Conservation (phyloP, 2,797 vertebrate genomes). For the Spinibarbus caldwelli region DNA sequence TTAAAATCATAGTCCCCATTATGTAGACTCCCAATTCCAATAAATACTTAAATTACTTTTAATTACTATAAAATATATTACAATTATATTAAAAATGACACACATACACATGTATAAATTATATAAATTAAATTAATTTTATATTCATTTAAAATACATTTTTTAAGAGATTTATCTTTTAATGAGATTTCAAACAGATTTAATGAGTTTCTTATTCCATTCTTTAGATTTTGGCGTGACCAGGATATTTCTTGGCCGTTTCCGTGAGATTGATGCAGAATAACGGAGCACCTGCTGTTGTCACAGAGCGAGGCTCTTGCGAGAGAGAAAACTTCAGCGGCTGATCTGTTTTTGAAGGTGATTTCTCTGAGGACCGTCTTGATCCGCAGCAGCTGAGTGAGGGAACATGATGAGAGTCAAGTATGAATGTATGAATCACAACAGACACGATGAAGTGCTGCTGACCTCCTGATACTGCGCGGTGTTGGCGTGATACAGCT, state of each 20-base stretch:
- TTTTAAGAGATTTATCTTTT: neutral
- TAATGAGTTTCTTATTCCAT: neutral
- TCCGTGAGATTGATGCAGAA: neutral
- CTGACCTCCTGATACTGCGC: conserved; percentile 77
- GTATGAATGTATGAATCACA: neutral
- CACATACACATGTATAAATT: neutral
- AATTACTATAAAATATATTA: neutral
- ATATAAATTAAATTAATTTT: neutral
- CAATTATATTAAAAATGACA: too few species aligned
- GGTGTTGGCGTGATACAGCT: conserved; percentile 73
- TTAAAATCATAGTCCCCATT: neutral
- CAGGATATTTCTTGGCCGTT: neutral
- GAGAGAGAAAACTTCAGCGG: conserved; percentile 1
- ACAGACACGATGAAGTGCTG: neutral
- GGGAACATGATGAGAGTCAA: neutral
- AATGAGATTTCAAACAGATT: neutral
- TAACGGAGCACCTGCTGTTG: neutral
- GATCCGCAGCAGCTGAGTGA: conserved; percentile 18
- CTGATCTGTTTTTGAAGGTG: neutral
- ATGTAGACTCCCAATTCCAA: neutral
- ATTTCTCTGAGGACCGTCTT: conserved; percentile 11
- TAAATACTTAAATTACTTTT: neutral
- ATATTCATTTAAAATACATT: too few species aligned
- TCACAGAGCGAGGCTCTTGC: neutral
- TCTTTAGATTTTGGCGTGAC: neutral